Evolutionary conservation across 2,113 vertebrate genomes (phyloP).

Genomic region (Microtus richardsoni): DNA sequence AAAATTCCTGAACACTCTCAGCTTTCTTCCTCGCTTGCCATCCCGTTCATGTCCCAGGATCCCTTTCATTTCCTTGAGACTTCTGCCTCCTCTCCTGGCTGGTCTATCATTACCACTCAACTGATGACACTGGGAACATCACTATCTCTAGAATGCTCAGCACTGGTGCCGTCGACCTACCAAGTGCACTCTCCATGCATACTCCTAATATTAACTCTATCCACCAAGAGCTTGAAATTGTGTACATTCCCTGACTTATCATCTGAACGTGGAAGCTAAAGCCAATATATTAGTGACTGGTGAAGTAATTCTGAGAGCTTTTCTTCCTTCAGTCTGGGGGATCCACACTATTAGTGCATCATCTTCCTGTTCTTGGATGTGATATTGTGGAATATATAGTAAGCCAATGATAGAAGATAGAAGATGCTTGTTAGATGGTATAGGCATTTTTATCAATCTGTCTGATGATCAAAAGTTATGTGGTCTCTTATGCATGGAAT

Average conservation of each 20-base stretch:
- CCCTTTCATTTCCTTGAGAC: neutral
- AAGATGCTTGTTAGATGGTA: neutral
- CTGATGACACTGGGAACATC: neutral
- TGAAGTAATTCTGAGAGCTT: neutral
- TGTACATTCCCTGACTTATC: neutral
- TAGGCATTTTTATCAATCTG: neutral
- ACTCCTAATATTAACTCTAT: neutral
- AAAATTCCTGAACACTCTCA: too few relatives aligned
- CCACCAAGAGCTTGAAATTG: neutral
- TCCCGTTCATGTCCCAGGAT: too few relatives aligned
- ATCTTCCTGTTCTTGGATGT: neutral
- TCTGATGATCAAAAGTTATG: neutral
- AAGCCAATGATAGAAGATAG: neutral
- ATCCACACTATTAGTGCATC: neutral
- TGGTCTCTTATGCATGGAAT: neutral
- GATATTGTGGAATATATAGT: neutral
- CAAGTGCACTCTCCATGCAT: neutral
- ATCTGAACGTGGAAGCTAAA: neutral
- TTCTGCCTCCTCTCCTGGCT: neutral
- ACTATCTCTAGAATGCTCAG: neutral
- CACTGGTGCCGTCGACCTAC: neutral
- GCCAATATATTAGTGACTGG: rapidly evolving
- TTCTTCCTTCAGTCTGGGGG: neutral
- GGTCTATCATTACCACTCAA: neutral
- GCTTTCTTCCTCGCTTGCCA: too few relatives aligned